Percentiles rank a stretch among this genome's conserved stretches.
Evolutionary conservation across 1,140 invertebrate species (phyloP).

Genomic region (Drosophila sp.): DNA sequence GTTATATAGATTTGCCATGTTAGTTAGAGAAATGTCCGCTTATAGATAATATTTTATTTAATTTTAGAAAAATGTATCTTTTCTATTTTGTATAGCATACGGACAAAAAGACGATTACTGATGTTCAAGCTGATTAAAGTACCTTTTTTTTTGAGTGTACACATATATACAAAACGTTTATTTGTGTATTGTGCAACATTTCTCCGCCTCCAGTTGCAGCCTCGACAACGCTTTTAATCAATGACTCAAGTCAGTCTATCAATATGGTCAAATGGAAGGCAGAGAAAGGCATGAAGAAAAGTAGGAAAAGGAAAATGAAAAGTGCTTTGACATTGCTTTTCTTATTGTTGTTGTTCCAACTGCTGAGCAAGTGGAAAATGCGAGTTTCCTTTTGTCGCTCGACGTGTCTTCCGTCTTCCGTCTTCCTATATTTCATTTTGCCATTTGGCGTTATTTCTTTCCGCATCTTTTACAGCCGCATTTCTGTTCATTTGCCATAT

Average conservation of each 20-base stretch:
- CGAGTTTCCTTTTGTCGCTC: constrained; percentile 60
- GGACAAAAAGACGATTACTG: too few species aligned
- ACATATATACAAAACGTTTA: neutral
- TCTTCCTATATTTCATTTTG: constrained; percentile 33
- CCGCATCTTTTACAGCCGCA: constrained; percentile 33
- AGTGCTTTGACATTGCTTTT: constrained; percentile 38
- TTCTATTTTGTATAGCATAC: too few species aligned
- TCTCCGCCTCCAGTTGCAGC: constrained; percentile 43
- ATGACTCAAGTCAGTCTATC: constrained; percentile 68
- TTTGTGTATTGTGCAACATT: constrained; percentile 27
- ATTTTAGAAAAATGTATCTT: too few species aligned
- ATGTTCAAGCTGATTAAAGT: too few species aligned
- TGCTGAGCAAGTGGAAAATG: constrained; percentile 71
- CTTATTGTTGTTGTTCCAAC: constrained; percentile 25
- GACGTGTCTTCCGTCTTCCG: constrained; percentile 47
- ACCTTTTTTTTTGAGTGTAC: too few species aligned
- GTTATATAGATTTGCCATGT: too few species aligned
- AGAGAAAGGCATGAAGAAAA: too few species aligned
- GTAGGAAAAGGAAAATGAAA: constrained; percentile 36
- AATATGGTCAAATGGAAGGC: constrained; percentile 50
- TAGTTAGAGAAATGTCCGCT: too few species aligned
- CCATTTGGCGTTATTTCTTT: constrained; percentile 34
- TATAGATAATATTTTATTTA: too few species aligned
- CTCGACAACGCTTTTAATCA: constrained; percentile 77
- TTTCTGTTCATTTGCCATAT: constrained; percentile 33